phyloP scores from a whole-genome alignment of 2,888 invertebrate species.

The Ennomos fuscantarius region DNA sequence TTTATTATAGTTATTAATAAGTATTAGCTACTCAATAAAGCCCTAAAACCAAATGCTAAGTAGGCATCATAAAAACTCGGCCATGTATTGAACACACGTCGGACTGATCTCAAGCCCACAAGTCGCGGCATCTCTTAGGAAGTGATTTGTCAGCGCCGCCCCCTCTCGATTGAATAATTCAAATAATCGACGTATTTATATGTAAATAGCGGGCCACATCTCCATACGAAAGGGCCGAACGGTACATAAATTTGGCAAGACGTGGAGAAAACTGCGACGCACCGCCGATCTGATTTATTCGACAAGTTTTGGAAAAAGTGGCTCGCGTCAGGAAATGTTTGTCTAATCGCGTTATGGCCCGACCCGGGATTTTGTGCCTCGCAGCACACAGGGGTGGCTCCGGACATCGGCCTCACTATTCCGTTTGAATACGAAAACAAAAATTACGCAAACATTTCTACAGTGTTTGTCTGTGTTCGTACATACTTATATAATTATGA shows the following conservation, averaged over 20 bases:
- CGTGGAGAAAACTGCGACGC: constrained; percentile 83
- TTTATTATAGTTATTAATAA: no score
- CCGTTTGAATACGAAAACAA: constrained; percentile 36
- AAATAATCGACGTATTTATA: constrained; percentile 86
- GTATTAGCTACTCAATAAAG: no score
- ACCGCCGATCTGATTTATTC: constrained; percentile 83
- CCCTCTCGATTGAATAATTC: constrained; percentile 86
- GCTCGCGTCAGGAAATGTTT: constrained; percentile 83
- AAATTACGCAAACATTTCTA: constrained; percentile 7
- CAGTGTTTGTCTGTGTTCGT: no score
- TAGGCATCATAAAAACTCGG: constrained; percentile 52
- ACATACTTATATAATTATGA: no score
- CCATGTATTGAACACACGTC: constrained; percentile 66
- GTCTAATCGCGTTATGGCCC: constrained; percentile 82
- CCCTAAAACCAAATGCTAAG: constrained; percentile 42
- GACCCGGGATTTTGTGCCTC: constrained; percentile 73
- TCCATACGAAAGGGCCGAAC: constrained; percentile 85
- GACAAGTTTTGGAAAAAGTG: constrained; percentile 82
- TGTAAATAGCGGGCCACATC: constrained; percentile 84
- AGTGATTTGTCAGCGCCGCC: constrained; percentile 85
- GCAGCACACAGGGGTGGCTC: constrained; percentile 62
- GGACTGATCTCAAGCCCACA: constrained; percentile 72
- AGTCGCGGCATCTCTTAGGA: constrained; percentile 82
- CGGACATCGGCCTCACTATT: constrained; percentile 37
- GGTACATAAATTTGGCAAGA: constrained; percentile 85